Conservation (phyloP, 2,888 invertebrate genomes). For the Scaptomyza reducta region DNA sequence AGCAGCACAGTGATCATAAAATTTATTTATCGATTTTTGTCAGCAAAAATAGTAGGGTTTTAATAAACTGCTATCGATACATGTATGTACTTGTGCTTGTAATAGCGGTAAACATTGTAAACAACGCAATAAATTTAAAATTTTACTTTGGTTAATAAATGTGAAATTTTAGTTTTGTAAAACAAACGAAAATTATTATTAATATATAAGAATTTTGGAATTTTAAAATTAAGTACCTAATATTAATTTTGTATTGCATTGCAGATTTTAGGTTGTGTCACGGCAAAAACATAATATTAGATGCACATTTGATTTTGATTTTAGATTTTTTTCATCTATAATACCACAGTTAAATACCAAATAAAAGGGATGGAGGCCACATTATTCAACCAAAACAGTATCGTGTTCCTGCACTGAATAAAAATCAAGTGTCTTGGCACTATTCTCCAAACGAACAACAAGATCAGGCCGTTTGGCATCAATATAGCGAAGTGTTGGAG, state of each 20-base stretch:
- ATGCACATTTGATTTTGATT: slow-evolving; percentile 22
- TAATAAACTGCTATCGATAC: slow-evolving; percentile 10
- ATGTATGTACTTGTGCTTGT: background rate
- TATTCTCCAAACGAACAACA: slow-evolving; percentile 91
- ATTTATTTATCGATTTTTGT: background rate
- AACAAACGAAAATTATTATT: slow-evolving; percentile 48
- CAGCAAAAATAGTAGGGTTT: background rate
- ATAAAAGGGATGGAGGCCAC: slow-evolving; percentile 1
- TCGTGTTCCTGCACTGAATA: slow-evolving; percentile 94
- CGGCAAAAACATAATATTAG: slow-evolving; percentile 19
- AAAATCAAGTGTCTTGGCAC: slow-evolving; percentile 91
- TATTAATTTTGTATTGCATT: slow-evolving; percentile 53
- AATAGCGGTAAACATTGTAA: background rate
- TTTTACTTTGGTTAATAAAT: slow-evolving; percentile 26
- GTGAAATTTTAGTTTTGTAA: slow-evolving; percentile 37
- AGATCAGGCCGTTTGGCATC: slow-evolving; percentile 87
- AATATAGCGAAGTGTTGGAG: slow-evolving; percentile 84
- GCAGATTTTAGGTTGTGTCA: slow-evolving; percentile 20
- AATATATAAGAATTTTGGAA: slow-evolving; percentile 33
- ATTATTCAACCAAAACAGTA: slow-evolving; percentile 88
- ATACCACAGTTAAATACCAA: slow-evolving; percentile 59
- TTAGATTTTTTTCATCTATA: slow-evolving; percentile 37
- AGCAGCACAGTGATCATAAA: background rate
- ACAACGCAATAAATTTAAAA: background rate
- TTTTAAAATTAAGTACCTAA: slow-evolving; percentile 52